Evolutionary conservation across 2,888 invertebrate species (phyloP).

Genomic region (Xylocampa areola): DNA sequence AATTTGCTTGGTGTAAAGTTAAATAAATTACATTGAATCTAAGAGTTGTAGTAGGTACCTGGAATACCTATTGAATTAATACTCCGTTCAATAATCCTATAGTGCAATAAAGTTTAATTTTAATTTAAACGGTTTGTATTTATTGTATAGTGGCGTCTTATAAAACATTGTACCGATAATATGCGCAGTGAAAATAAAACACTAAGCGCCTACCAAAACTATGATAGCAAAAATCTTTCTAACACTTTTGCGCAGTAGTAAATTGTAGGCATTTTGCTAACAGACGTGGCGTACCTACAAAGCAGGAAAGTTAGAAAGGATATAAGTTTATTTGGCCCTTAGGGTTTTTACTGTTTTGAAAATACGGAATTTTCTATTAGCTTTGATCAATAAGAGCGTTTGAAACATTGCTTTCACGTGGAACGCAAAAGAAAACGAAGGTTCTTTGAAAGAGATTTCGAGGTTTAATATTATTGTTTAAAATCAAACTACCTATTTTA

Average conservation of each 20-base stretch:
- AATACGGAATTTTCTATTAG: not conserved
- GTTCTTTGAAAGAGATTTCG: not conserved
- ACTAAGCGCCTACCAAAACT: constrained; percentile 19
- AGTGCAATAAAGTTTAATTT: not conserved
- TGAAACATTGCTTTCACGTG: not conserved
- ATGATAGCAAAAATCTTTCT: constrained; percentile 17
- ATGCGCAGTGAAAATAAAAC: not conserved
- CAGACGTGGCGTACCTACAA: not conserved
- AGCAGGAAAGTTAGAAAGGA: not conserved
- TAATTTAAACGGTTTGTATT: not conserved
- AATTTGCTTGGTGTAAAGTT: not conserved
- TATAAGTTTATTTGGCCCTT: not conserved
- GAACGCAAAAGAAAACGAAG: constrained; percentile 9
- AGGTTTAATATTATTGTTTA: not conserved
- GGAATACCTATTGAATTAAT: not conserved
- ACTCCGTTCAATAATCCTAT: not conserved
- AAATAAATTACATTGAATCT: constrained; percentile 12
- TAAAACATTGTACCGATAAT: not conserved
- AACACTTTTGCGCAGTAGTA: constrained; percentile 10
- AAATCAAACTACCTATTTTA: too few species aligned
- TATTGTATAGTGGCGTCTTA: not conserved
- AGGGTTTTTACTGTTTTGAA: constrained; percentile 3
- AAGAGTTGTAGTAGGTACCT: not conserved
- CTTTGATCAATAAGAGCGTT: constrained; percentile 2
- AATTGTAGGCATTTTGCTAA: constrained; percentile 18